A percentile compares a stretch with the other conserved stretches of the same genome.
phyloP scores from a whole-genome alignment of 2,797 vertebrate species.

The Hephaestus fuliginosus region DNA sequence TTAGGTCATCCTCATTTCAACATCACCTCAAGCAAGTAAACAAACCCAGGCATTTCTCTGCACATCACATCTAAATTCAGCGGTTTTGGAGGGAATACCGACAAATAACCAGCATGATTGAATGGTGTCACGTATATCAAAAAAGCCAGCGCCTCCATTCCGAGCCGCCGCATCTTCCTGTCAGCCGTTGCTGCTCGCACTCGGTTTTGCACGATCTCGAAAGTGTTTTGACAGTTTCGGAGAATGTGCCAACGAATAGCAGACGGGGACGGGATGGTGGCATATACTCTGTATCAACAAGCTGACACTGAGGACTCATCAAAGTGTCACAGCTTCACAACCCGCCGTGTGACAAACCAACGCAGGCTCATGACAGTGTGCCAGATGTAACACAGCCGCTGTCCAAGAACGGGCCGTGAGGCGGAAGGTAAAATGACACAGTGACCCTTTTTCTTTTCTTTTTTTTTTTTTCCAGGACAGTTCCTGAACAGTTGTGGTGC shows the following conservation, averaged over 20 bases:
- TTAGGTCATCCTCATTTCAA: conserved; percentile 36
- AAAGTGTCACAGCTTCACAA: conserved; percentile 60
- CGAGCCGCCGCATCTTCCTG: conserved; percentile 27
- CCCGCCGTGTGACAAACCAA: conserved; percentile 32
- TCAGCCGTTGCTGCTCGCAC: conserved; percentile 40
- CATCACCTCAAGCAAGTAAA: conserved; percentile 42
- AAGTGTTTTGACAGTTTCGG: conserved; percentile 71
- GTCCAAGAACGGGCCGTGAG: conserved; percentile 23
- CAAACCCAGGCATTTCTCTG: conserved; percentile 24
- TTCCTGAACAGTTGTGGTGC: conserved; percentile 12
- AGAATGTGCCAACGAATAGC: conserved; percentile 59
- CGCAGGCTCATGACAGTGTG: conserved; percentile 29
- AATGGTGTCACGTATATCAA: conserved; percentile 51
- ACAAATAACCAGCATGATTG: conserved; percentile 45
- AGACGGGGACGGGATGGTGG: conserved; percentile 60
- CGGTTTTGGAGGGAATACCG: conserved; percentile 26
- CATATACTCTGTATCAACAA: conserved; percentile 54
- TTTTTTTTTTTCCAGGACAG: neutral
- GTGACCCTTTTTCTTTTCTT: neutral
- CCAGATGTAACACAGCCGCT: conserved; percentile 39
- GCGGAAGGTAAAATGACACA: conserved; percentile 8
- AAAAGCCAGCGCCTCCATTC: conserved; percentile 16
- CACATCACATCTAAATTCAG: conserved; percentile 19
- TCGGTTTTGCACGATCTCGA: conserved; percentile 52
- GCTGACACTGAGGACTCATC: conserved; percentile 66